Evolutionary conservation across 1,140 invertebrate species (phyloP).

Genomic region (Cheumatopsyche charites): DNA sequence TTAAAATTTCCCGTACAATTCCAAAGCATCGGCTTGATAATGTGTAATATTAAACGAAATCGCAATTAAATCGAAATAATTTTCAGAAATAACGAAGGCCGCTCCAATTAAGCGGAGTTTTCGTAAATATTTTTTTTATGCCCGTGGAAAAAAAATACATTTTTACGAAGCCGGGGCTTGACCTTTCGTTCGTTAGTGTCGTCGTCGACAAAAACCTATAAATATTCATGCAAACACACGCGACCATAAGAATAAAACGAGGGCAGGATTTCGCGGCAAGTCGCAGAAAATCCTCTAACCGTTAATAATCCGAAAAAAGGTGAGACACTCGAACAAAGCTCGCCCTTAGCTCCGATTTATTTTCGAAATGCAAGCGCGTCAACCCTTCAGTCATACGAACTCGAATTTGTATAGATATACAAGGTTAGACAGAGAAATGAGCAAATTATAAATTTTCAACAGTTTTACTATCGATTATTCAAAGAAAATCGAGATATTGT

Average conservation of each 20-base stretch:
- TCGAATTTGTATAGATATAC: too few relatives aligned
- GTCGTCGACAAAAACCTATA: conserved; percentile 10
- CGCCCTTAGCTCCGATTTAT: conserved; percentile 15
- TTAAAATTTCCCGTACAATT: neutral
- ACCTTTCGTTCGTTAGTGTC: conserved; percentile 22
- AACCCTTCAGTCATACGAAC: too few relatives aligned
- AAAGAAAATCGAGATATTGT: too few relatives aligned
- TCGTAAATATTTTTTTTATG: too few relatives aligned
- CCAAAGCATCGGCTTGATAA: neutral
- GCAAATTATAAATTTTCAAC: too few relatives aligned
- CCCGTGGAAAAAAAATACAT: too few relatives aligned
- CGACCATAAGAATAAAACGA: conserved; percentile 4
- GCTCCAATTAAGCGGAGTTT: conserved; percentile 18
- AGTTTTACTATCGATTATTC: too few relatives aligned
- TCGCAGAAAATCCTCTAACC: conserved; percentile 31
- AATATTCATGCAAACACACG: conserved; percentile 28
- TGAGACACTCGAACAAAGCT: conserved; percentile 12
- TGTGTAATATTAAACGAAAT: too few relatives aligned
- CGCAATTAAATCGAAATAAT: neutral
- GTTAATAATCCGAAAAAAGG: conserved; percentile 37
- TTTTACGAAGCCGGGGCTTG: neutral
- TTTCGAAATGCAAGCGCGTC: conserved; percentile 10
- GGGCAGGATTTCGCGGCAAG: conserved; percentile 6
- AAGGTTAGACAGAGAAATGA: too few relatives aligned
- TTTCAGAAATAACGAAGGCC: neutral